Conservation (phyloP, 2,797 vertebrate genomes). For the Paedocypris micromegethes region DNA sequence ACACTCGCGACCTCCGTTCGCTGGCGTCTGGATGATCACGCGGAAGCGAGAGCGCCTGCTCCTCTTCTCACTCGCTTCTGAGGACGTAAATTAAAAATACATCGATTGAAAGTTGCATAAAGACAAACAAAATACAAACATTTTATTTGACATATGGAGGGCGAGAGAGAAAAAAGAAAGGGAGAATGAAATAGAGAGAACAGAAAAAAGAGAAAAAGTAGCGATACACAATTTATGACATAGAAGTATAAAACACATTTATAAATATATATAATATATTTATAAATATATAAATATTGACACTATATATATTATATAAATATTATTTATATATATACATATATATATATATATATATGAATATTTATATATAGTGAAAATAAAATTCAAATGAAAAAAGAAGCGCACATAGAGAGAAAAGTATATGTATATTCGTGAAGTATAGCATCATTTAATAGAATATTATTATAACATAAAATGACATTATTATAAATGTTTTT, state of each 20-base stretch:
- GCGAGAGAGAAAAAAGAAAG: background rate
- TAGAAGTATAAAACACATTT: rapidly evolving
- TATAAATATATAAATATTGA: too few relatives aligned
- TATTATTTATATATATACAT: too few relatives aligned
- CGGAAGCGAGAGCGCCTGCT: conserved; percentile 82
- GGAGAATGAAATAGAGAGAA: background rate
- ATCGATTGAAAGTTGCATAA: background rate
- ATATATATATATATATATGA: too few relatives aligned
- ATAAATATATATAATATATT: background rate
- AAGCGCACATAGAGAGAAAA: too few relatives aligned
- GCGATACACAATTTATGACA: too few relatives aligned
- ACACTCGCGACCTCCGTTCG: conserved; percentile 89
- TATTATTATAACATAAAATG: too few relatives aligned
- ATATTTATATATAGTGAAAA: too few relatives aligned
- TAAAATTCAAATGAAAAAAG: too few relatives aligned
- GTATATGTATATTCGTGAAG: too few relatives aligned
- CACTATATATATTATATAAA: too few relatives aligned
- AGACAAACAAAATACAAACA: background rate
- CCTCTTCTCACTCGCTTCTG: conserved; percentile 55
- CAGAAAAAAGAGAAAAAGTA: background rate
- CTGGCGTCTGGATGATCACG: conserved; percentile 82
- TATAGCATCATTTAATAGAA: too few relatives aligned
- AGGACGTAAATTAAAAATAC: background rate
- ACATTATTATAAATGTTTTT: too few relatives aligned
- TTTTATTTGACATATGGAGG: background rate